Conservation (phyloP, 2,113 vertebrate species). For the Syngnathus typhle region DNA sequence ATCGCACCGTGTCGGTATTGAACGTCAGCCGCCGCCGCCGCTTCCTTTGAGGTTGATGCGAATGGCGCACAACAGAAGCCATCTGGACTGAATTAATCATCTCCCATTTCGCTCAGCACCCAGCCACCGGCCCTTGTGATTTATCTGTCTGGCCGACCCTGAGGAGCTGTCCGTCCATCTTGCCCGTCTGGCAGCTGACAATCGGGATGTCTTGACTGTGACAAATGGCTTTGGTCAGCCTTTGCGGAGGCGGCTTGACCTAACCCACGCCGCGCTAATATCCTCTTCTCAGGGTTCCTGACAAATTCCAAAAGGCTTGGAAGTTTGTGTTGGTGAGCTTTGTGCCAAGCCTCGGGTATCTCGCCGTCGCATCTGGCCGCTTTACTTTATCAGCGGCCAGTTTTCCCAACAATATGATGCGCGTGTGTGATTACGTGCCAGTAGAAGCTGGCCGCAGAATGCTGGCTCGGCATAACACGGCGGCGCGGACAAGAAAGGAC, state of each 20-base stretch:
- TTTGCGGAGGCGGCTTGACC: background rate
- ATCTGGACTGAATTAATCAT: slow-evolving; percentile 39
- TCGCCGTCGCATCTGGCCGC: slow-evolving; percentile 30
- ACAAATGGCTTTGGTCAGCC: slow-evolving; percentile 28
- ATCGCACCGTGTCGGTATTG: background rate
- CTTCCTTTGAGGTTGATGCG: background rate
- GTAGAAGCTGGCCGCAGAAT: slow-evolving; percentile 22
- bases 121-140: slow-evolving; percentile 15
- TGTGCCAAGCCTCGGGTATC: slow-evolving; percentile 9
- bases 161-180: slow-evolving; percentile 14
- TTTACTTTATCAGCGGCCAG: slow-evolving; percentile 37
- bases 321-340: background rate
- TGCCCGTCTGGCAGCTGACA: slow-evolving; percentile 21
- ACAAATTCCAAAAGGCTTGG: background rate
- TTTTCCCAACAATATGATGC: slow-evolving; percentile 26
- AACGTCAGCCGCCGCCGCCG: background rate
- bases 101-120: slow-evolving; percentile 24
- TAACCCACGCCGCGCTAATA: background rate
- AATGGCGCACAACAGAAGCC: slow-evolving; percentile 27
- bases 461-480: slow-evolving; percentile 12
- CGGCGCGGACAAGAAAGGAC: background rate
- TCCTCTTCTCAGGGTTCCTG: background rate
- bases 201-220: slow-evolving; percentile 17
- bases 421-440: slow-evolving; percentile 35
- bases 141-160: background rate